Conservation (phyloP, 2,888 invertebrate species). For the Meganola albula region DNA sequence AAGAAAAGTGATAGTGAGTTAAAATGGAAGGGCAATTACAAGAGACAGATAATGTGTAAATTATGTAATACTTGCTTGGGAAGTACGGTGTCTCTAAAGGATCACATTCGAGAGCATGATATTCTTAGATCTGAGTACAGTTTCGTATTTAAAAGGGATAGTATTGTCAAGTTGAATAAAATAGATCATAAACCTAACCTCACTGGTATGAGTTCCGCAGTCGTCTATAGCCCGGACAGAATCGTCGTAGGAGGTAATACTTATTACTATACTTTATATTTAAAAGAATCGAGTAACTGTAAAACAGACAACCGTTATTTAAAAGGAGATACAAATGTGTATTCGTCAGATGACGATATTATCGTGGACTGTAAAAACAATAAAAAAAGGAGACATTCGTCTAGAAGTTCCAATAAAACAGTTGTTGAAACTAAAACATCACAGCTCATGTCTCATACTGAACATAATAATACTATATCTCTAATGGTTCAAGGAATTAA, state of each 20-base stretch:
- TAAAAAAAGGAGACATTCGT: no score
- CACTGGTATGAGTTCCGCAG: conserved; percentile 37
- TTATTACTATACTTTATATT: conserved; percentile 41
- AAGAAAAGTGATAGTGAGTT: conserved; percentile 6
- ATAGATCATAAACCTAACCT: conserved; percentile 44
- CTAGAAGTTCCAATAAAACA: no score
- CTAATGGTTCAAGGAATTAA: no score
- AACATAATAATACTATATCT: no score
- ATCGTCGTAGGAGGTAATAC: conserved; percentile 35
- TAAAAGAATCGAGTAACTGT: no score
- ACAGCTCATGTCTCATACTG: no score
- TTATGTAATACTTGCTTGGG: conserved; percentile 32
- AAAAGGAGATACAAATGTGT: no score
- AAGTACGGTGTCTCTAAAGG: conserved; percentile 6
- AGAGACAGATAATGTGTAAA: conserved; percentile 35
- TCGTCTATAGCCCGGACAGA: conserved; percentile 39
- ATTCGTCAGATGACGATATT: no score
- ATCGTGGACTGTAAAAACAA: no score
- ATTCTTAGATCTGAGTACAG: conserved; percentile 28
- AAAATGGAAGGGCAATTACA: conserved; percentile 33
- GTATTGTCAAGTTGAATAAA: conserved; percentile 43
- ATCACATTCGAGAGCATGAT: conserved; percentile 26
- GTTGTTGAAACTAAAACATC: no score
- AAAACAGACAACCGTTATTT: no score
- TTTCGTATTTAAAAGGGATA: conserved; percentile 33